These are phyloP conservation scores for Chloroclysta siterata DNA, from an alignment of 2,888 invertebrate genomes.

Conservation along the genomic window DNA sequence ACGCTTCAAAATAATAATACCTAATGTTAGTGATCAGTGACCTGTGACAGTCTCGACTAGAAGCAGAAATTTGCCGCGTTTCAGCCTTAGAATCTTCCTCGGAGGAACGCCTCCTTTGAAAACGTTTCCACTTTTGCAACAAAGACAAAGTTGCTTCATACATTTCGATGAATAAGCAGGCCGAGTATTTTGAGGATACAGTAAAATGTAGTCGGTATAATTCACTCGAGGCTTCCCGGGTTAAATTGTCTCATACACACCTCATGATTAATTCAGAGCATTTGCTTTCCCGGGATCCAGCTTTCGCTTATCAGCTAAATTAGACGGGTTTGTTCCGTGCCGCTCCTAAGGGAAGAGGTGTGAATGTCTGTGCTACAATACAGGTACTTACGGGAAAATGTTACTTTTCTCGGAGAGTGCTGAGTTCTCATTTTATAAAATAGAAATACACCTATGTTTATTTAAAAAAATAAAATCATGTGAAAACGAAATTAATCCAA, in stretches of 20 bases:
- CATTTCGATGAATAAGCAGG: conserved; percentile 8
- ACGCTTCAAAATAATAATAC: too few relatives aligned
- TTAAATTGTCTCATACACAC: conserved; percentile 22
- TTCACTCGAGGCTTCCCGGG: conserved; percentile 19
- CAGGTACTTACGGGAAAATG: background rate
- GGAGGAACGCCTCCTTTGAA: background rate
- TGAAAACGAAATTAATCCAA: too few relatives aligned
- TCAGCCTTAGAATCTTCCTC: too few relatives aligned
- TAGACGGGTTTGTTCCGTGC: conserved; percentile 22
- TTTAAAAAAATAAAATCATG: too few relatives aligned
- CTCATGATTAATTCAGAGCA: conserved; percentile 37
- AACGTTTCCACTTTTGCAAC: background rate
- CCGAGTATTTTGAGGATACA: conserved; percentile 14
- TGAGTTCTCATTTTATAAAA: background rate
- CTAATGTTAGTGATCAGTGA: too few relatives aligned
- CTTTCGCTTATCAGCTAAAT: conserved; percentile 32
- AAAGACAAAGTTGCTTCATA: background rate
- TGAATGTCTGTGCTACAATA: background rate
- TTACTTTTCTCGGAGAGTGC: background rate
- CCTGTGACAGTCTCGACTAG: too few relatives aligned
- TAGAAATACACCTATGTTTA: background rate
- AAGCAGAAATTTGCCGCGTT: too few relatives aligned
- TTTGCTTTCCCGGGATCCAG: conserved; percentile 22
- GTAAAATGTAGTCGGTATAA: conserved; percentile 18
- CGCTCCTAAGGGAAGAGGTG: conserved; percentile 9